Evolutionary conservation across 2,888 invertebrate species (phyloP), one percentile per base, ranked within the genome.

Genomic region (Chrysolina americana): DNA sequence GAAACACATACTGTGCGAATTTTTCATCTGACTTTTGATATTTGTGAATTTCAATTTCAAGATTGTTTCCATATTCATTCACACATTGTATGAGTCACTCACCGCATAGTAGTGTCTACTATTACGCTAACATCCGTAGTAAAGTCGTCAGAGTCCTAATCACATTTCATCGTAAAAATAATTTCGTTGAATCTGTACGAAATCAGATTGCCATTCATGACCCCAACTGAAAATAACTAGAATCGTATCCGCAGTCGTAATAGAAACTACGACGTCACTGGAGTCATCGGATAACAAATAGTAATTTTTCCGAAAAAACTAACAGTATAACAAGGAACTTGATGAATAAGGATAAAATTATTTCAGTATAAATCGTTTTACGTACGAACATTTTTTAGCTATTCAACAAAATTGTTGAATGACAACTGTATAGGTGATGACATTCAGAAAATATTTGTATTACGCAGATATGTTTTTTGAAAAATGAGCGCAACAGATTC

Each of bases 371-470:
- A 53, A 21, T 53, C 53, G 19, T 53, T 53, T 21, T 53, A 53
- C 53, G 53, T 53, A 53, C 15, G 19, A 21, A 11, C 19, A 53
- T 21, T 53, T 53, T 21, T 21, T 3, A 53, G 53, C 13, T 53
- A 53, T 53, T 53, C 53, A 53, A 53, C 53, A 53, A 53, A 53
- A 53, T 53, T 53, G 53, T 53, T 53, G 53, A 23, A 23, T 53
- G 11, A 53, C 21, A 53, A 36, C 36, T 36, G 36, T 36, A 36
- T 36, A 36, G 36, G 3, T 8, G 36, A 36, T 36, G 36, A 36
- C 36, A 36, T 28, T 19, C 10, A 17, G 17, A 48, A 48, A 48
- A 48, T 2, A 48, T 48, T 9, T 9, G 3, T 17, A 48, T 10
- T 48, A 48, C 48, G 48, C 17, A 48, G 17, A 48, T 48, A 17